Evolutionary conservation across 2,113 vertebrate genomes (phyloP), one percentile per base, ranked within the genome.

Genomic region (Dunckerocampus dactyliophorus): DNA sequence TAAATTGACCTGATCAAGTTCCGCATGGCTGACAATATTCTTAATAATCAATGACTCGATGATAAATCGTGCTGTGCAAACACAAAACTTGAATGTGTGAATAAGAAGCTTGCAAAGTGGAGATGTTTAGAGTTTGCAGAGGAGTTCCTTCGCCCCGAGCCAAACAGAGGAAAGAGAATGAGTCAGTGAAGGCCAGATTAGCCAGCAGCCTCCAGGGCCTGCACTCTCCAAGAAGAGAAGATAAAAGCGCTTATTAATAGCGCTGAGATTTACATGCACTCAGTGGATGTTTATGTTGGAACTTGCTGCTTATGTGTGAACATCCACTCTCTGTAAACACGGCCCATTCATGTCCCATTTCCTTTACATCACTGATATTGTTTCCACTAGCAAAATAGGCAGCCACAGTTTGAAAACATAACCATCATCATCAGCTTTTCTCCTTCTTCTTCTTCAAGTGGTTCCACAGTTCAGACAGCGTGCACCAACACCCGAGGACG

Each of bases 171-270:
- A 63, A 63, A 77, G 51, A 65, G 62, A 80, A 56, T 45, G 59
- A 75, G 62, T 64, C 62, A 74, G 76, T 31, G 58, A 85, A 69
- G 84, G 79, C 69, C 81, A 79, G 69, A 83, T 84, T 84, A 83
- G 47, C 82, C 77, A 55, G 47, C 82, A 80, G 66, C 78, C 69
- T 77, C 24, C 64, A 70, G 79, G 82, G 70, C 81, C 76, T 43
- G 39, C 39, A 77, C 65, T 82, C 77, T 84, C 79, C 85, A 75
- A 48, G 45, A 47, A 75, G 56, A 79, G 71, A 86, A 89, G 88
- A 91, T 91, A 87, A 92, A 91, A 91, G 87, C 63, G 80, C 77
- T 88, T 91, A 91, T 92, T 90, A 92, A 90, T 91, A 92, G 89
- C 85, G 67, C 72, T 72, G 79, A 79, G 80, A 90, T 91, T 90